These are phyloP conservation scores for Saimiri boliviensis DNA, from an alignment of 2,113 vertebrate species.

Conservation along the genomic window DNA sequence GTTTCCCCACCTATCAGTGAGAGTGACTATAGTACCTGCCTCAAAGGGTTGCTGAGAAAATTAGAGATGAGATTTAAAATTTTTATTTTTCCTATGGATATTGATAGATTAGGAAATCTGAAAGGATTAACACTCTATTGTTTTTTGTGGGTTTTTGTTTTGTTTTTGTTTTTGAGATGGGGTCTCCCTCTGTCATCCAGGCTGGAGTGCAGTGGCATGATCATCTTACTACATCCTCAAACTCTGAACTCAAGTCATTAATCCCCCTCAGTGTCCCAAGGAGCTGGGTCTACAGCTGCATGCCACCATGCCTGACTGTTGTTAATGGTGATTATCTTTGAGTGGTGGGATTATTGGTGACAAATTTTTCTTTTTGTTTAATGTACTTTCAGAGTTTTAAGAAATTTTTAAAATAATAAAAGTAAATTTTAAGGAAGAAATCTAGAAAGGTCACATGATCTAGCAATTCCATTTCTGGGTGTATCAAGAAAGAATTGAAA, in stretches of 20 bases:
- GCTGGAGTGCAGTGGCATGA: too few relatives aligned
- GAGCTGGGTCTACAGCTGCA: too few relatives aligned
- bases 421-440: background rate
- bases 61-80: background rate
- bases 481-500: background rate
- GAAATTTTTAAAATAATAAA: background rate
- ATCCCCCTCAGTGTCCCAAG: too few relatives aligned
- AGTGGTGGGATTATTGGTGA: background rate
- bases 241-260: too few relatives aligned
- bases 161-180: too few relatives aligned
- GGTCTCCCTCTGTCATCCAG: too few relatives aligned
- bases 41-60: background rate
- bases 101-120: background rate
- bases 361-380: background rate
- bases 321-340: too few relatives aligned
- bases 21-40: background rate
- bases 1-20: background rate
- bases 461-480: background rate
- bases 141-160: too few relatives aligned
- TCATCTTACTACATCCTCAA: too few relatives aligned
- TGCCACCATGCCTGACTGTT: too few relatives aligned
- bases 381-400: background rate
- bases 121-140: background rate
- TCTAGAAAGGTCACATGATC: background rate
- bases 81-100: background rate